Evolutionary conservation across 1,140 invertebrate genomes (phyloP), one percentile per base, ranked within the genome.

Genomic region (Antheraea pernyi): DNA sequence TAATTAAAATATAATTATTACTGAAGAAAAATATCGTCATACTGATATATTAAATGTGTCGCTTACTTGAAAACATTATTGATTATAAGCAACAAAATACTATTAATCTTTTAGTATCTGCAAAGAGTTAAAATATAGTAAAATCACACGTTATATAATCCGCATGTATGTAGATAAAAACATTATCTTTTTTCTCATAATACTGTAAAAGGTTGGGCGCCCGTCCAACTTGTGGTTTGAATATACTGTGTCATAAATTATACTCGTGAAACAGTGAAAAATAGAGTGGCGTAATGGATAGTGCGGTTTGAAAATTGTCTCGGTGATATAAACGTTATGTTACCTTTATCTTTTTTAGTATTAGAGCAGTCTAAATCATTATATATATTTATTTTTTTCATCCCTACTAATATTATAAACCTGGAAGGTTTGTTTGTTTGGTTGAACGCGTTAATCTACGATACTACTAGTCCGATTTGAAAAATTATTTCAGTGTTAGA

Each of bases 151-250:
- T n/a, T 53, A n/a, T 16, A 53, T 53, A 53, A 42, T 4, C 7
- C 39, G 0, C 46, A 53, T 53, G 16, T 53, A 53, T 53, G 16
- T 53, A 53, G 46, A 16, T 53, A 11, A 53, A 53, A 53, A 53
- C 13, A 16, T 16, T 11, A 53, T 53, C 11, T 6, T 1, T 53
- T 0, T 13, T 53, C 16, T 10, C 46, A 53, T 53, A 53, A 36
- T 37, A 63, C 59, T 7, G 30, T 63, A 63, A 63, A 37, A 63
- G 30, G 30, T 37, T 63, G 61, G 61, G 61, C 61, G n/a, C 30
- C 7, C 30, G 18, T 63, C 61, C 61, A 63, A 63, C 19, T 63
- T 37, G 61, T 16, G 61, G 61, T 37, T 63, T 16, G 22, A 30
- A 16, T 37, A 36, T 63, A 18, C 37, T 30, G 61, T 18, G 61